Percentiles rank a stretch among this genome's conserved stretches.
Conservation (phyloP, 2,113 vertebrate genomes). For the Pavo muticus region DNA sequence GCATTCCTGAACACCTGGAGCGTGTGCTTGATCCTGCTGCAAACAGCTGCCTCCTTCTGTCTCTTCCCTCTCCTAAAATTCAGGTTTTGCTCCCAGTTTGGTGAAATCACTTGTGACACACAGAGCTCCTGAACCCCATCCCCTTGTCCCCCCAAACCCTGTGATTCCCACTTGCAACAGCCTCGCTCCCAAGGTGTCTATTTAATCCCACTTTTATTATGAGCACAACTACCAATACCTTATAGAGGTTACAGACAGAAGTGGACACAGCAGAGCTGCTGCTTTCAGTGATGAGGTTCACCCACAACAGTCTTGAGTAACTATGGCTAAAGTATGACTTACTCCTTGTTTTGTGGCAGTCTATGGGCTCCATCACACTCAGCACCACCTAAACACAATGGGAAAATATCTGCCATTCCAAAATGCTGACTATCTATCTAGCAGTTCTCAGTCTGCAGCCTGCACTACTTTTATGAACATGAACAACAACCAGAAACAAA, state of each 20-base stretch:
- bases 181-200: conserved; percentile 23
- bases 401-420: not conserved
- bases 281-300: not conserved
- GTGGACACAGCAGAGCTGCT: not conserved
- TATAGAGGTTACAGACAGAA: conserved; percentile 1
- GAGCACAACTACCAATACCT: not conserved
- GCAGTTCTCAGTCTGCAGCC: not conserved
- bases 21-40: not conserved
- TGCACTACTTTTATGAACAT: accelerated
- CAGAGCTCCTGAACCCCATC: not conserved
- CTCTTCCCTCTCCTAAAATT: not conserved
- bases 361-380: not conserved
- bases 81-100: not conserved
- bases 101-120: not conserved
- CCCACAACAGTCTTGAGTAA: not conserved
- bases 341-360: not conserved
- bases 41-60: conserved; percentile 34
- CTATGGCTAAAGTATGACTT: not conserved
- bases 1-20: not conserved
- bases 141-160: not conserved
- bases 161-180: not conserved
- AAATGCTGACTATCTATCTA: not conserved
- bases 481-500: not conserved
- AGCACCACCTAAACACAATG: not conserved
- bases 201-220: conserved; percentile 38